Base-by-base conservation (phyloP, 2,113 vertebrate species). In the Psilopogon haemacephalus region DNA sequence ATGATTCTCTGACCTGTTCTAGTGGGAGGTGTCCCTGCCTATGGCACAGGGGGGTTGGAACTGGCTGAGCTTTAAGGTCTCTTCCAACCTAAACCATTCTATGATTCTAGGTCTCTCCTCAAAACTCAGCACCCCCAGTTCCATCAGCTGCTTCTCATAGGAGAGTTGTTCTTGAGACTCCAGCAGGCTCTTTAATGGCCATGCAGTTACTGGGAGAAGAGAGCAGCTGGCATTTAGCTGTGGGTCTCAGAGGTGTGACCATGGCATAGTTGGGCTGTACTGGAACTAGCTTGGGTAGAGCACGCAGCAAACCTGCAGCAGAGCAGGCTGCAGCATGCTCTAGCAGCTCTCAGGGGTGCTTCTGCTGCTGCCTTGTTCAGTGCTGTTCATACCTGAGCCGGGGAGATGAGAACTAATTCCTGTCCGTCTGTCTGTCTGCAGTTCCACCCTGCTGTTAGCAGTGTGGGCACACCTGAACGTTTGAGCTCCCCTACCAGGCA, bases 141-240 rank as follows among this genome's bases (percentile, higher is more conserved):
- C 48, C 11, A 12, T 50, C 48, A 50, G 23, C 23, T 50, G 23
- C 48, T 50, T 50, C 48, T 50, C 23, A 26, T 4, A 50, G 48
- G 48, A 24, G 24, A 24, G 24, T 50, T 24, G 23, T 50, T 50
- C 23, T 50, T 50, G 48, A 50, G 23, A 50, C 48, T 26, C 48
- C 48, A 50, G 6, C 48, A 26, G 23, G 23, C 55, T 55, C 52
- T 26, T 26, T 6, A 16, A 15, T 12, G 35, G 4, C 7, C 46
- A 4, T 5, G 58, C 0, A 3, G 5, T 11, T 46, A 0, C 2
- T 24, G 70, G 37, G 52, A 42, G 33, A 32, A 28, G 56, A 33
- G 28, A 5, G 46, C 63, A 35, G 1, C 5, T 3, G 32, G 30
- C 32, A 11, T 8, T 19, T 10, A 5, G 11, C 2, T 16, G 50